These are phyloP conservation scores for Marasmarcha lunaedactyla DNA, from an alignment of 2,888 invertebrate genomes.

Conservation along the genomic window DNA sequence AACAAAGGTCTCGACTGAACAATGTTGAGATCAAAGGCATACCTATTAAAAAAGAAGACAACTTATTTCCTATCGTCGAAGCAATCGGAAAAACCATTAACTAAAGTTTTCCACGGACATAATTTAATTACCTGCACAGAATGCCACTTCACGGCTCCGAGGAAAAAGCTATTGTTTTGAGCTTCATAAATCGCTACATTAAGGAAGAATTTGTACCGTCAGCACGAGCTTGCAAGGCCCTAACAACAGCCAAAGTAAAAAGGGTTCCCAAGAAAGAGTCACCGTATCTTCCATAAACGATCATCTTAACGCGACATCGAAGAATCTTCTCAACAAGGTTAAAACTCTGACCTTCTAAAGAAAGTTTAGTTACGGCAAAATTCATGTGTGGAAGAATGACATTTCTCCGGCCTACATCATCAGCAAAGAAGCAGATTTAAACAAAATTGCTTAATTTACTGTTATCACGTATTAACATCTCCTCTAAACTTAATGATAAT, in stretches of 20 bases:
- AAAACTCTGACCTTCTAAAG: neutral
- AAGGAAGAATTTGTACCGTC: conserved; percentile 12
- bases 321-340: neutral
- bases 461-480: no score
- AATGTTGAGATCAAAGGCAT: conserved; percentile 16
- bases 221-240: neutral
- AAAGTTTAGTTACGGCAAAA: conserved; percentile 1
- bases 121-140: conserved; percentile 11
- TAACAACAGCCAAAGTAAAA: neutral
- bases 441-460: conserved; percentile 1
- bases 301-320: neutral
- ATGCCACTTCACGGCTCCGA: conserved; percentile 8
- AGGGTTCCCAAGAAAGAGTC: neutral
- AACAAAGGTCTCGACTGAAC: conserved; percentile 12
- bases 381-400: conserved; percentile 2
- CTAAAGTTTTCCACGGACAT: conserved; percentile 2
- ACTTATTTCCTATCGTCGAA: conserved; percentile 9
- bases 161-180: conserved; percentile 8
- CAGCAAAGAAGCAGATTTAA: conserved; percentile 3
- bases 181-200: conserved; percentile 11
- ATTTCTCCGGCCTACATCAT: neutral
- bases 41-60: conserved; percentile 15
- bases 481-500: no score
- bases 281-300: neutral
- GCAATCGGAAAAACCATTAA: conserved; percentile 3